Base-by-base conservation (phyloP, 2,888 invertebrate genomes). In the Chrysodeixis includens region DNA sequence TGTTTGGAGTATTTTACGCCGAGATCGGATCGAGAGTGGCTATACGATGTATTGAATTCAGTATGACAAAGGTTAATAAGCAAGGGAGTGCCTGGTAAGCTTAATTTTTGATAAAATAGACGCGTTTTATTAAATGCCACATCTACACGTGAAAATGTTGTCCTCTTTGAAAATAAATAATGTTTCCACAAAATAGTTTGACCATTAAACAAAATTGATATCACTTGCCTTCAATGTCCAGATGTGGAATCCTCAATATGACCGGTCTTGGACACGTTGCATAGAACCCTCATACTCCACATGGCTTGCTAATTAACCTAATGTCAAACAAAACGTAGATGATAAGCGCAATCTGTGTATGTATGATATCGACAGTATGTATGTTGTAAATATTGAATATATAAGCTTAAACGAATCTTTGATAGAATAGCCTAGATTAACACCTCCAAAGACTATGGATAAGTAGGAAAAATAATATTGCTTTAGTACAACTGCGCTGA, bases 361-460 rank as follows among this genome's bases (percentile, higher is more conserved):
- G 44, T 44, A 12, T 32, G 5, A 30, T 18, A 10, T 59, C 55
- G 22, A 58, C 49, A n/a, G n/a, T n/a, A n/a, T 40, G 40, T 40
- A 40, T 40, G 16, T 51, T 79, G 74, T 81, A 74, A 56, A 79
- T 76, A 79, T 63, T 59, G 56, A 55, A 66, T 62, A 58, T 63
- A 63, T 22, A 71, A 62, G 56, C 57, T 67, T 74, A 66, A 63
- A 69, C 58, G 55, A 74, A 76, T 69, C 56, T 69, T 53, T 46
- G 2, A 18, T 76, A 69, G 53, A 61, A 61, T 79, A 78, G 55
- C 16, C 54, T 76, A 71, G 60, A 74, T 55, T 62, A 67, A 72
- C 35, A 76, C 65, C 68, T 69, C 66, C 66, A 68, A 81, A 81
- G 74, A 80, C 76, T 76, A 74, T 61, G 66, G 55, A 69, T 74